Conservation (phyloP, 2,888 invertebrate genomes). For the Chironomus riparius region DNA sequence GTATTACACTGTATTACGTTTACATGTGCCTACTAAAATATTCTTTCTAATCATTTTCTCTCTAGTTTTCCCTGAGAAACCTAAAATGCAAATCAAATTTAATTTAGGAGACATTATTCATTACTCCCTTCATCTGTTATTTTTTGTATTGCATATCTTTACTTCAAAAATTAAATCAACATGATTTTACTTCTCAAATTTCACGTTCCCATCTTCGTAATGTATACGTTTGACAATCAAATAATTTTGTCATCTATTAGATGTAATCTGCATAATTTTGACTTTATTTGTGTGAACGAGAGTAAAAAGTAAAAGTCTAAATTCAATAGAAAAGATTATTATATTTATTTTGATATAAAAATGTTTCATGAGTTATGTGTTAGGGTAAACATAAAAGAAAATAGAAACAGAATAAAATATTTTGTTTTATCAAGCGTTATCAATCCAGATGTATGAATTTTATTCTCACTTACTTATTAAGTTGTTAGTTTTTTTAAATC, state of each 20-base stretch:
- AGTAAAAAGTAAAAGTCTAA: neutral
- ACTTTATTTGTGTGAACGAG: neutral
- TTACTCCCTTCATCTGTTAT: neutral
- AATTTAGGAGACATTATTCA: neutral
- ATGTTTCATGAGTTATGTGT: neutral
- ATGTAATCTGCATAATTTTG: constrained; percentile 19
- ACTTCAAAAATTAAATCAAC: constrained; percentile 18
- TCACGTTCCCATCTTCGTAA: neutral
- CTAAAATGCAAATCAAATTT: constrained; percentile 21
- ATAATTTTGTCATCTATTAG: constrained; percentile 16
- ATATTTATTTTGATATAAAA: constrained; percentile 12
- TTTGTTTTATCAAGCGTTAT: too few species aligned
- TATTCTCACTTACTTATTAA: too few species aligned
- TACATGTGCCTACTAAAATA: constrained; percentile 1
- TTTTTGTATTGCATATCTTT: neutral
- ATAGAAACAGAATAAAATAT: too few species aligned
- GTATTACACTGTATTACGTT: too few species aligned
- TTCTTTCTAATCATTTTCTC: constrained; percentile 12
- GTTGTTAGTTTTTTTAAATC: too few species aligned
- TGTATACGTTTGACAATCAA: constrained; percentile 17
- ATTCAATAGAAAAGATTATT: neutral
- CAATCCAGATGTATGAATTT: too few species aligned
- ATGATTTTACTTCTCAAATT: constrained; percentile 4
- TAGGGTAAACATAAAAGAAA: neutral
- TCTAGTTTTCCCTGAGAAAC: neutral